These are phyloP conservation scores for Montipora capricornis DNA, from an alignment of 64 coral and sea anemone species.

Conservation along the genomic window DNA sequence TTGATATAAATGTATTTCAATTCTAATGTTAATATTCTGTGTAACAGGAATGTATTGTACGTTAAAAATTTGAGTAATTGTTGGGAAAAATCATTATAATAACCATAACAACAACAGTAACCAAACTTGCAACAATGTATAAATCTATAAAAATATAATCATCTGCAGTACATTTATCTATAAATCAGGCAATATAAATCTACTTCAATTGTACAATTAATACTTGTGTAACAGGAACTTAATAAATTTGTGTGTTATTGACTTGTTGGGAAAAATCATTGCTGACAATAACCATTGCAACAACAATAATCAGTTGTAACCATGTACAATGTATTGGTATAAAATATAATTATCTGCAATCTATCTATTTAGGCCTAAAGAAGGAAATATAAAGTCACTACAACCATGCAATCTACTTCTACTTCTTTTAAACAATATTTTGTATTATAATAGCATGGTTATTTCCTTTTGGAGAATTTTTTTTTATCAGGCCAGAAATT, in stretches of 20 bases:
- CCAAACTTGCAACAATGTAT: constrained; percentile 67
- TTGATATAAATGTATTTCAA: background rate
- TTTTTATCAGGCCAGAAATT: constrained; percentile 46
- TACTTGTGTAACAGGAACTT: constrained; percentile 59
- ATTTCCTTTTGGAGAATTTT: constrained; percentile 11
- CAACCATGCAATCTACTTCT: constrained; percentile 51
- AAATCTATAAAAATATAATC: constrained; percentile 42
- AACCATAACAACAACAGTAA: constrained; percentile 54
- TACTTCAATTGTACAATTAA: constrained; percentile 47
- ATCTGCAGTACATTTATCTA: constrained; percentile 44
- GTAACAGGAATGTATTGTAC: constrained; percentile 23
- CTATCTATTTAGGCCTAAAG: constrained; percentile 40
- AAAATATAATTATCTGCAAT: constrained; percentile 43
- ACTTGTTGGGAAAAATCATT: constrained; percentile 19
- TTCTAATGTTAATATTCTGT: background rate
- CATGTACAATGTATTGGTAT: constrained; percentile 21
- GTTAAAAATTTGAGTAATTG: constrained; percentile 55
- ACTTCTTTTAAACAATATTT: constrained; percentile 55
- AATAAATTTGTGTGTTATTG: constrained; percentile 31
- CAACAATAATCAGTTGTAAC: constrained; percentile 27
- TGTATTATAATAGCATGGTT: constrained; percentile 47
- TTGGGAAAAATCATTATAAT: constrained; percentile 49
- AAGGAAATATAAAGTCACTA: constrained; percentile 32
- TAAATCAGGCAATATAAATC: constrained; percentile 67
- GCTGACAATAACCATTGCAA: constrained; percentile 37